Percentiles rank a stretch among this genome's conserved stretches.
phyloP scores from a whole-genome alignment of 92 coral and sea anemone genomes.

The Pocillopora meandrina region DNA sequence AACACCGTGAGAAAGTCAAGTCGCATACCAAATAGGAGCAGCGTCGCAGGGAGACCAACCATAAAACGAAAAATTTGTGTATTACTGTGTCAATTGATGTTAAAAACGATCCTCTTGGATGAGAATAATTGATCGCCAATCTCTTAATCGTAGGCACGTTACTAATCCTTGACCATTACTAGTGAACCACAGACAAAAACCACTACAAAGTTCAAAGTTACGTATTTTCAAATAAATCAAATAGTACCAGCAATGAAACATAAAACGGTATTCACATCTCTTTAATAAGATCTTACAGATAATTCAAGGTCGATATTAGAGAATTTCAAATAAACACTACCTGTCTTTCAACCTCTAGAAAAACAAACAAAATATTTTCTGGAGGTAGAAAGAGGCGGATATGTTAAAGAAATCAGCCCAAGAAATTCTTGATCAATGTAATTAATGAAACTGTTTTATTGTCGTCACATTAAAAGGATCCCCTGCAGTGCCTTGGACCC shows the following conservation, averaged over 20 bases:
- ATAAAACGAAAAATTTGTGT: no score
- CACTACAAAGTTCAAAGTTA: no score
- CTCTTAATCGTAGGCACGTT: no score
- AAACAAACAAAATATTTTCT: background rate
- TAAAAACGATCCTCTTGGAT: no score
- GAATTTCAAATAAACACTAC: background rate
- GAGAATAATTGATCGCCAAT: no score
- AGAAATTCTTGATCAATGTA: slow-evolving; percentile 10
- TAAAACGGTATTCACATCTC: slow-evolving; percentile 36
- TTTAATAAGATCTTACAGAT: slow-evolving; percentile 30
- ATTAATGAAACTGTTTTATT: slow-evolving; percentile 16
- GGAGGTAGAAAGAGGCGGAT: background rate
- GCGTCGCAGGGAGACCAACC: no score
- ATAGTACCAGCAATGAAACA: background rate
- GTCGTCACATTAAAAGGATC: slow-evolving; percentile 8
- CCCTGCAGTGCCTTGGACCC: no score
- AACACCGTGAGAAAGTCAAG: no score
- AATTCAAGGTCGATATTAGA: background rate
- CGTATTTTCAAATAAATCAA: background rate
- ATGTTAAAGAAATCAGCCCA: background rate
- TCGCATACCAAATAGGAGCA: no score
- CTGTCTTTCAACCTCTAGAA: slow-evolving; percentile 9
- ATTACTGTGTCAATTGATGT: no score
- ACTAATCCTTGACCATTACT: no score
- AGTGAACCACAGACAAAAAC: no score